A percentile compares a stretch with the other conserved stretches of the same genome.
Evolutionary conservation across 53 echinoderm and acorn worm genomes (phyloP).

Genomic region (Luidia sarsii): DNA sequence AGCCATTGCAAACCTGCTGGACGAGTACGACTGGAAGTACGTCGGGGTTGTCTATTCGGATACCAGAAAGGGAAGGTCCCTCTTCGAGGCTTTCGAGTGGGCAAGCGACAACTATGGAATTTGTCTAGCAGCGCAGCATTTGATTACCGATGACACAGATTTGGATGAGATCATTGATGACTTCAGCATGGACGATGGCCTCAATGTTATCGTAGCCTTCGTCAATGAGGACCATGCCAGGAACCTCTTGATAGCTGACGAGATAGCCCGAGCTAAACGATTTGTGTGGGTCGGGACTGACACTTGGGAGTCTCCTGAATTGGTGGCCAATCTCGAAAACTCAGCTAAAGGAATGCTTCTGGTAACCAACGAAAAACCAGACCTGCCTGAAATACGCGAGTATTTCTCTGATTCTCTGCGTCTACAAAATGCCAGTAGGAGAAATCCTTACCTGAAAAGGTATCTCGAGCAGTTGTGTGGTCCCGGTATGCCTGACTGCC

Average conservation of each 20-base stretch:
- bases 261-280: constrained; percentile 13
- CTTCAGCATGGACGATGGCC: constrained; percentile 25
- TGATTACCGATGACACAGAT: constrained; percentile 39
- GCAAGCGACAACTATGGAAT: constrained; percentile 36
- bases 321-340: constrained; percentile 54
- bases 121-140: constrained; percentile 46
- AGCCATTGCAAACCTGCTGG: constrained; percentile 39
- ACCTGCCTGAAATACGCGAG: constrained; percentile 47
- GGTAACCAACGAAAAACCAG: constrained; percentile 38
- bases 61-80: constrained; percentile 22
- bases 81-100: constrained; percentile 44
- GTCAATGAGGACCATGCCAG: constrained; percentile 64
- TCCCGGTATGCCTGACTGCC: constrained; percentile 11
- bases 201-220: constrained; percentile 70
- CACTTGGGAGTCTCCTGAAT: constrained; percentile 54
- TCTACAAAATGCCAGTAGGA: constrained; percentile 4
- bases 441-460: constrained; percentile 15
- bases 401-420: constrained; percentile 47
- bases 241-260: constrained; percentile 52
- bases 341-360: constrained; percentile 58
- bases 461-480: constrained; percentile 7
- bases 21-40: constrained; percentile 60
- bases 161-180: constrained; percentile 45
- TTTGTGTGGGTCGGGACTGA: constrained; percentile 74
- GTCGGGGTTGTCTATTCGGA: constrained; percentile 65